A percentile compares a stretch with the other conserved stretches of the same genome.
Evolutionary conservation across 2,113 vertebrate genomes (phyloP).

Genomic region (Coreoperca whiteheadi): DNA sequence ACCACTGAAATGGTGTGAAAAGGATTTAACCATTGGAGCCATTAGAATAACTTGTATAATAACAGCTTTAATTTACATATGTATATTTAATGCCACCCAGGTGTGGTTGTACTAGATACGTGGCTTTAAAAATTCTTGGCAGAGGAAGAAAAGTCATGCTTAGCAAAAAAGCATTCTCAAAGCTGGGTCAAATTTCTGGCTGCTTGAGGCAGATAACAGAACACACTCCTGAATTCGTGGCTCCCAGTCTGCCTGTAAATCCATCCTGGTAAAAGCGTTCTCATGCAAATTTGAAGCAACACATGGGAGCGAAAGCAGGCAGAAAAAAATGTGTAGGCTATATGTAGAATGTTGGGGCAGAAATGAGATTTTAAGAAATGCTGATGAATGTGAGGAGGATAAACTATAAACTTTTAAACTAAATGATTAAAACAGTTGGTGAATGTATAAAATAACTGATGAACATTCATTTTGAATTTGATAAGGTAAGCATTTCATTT

Average conservation of each 20-base stretch:
- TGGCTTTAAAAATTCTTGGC: conserved; percentile 50
- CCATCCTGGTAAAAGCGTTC: conserved; percentile 48
- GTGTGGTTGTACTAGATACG: conserved; percentile 20
- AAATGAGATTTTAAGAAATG: conserved; percentile 8
- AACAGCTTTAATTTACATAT: conserved; percentile 4
- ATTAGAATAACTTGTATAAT: conserved; percentile 10
- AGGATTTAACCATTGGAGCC: not conserved
- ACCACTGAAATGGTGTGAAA: not conserved
- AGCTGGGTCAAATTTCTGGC: conserved; percentile 66
- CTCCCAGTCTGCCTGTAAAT: conserved; percentile 61
- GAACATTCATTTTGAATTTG: not conserved
- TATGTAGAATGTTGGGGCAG: not conserved
- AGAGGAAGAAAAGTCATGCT: conserved; percentile 52
- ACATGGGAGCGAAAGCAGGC: conserved; percentile 32
- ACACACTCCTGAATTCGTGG: conserved; percentile 56
- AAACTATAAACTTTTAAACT: too few relatives aligned
- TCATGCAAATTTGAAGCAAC: conserved; percentile 48
- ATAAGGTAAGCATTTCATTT: not conserved
- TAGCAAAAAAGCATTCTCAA: conserved; percentile 49
- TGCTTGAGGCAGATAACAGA: conserved; percentile 64
- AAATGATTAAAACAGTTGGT: not conserved
- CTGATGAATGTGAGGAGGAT: not conserved
- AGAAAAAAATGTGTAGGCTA: not conserved
- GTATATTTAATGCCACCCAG: conserved; percentile 19
- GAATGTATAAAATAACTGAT: not conserved